These are phyloP conservation scores for Lissocephala sabroskyi DNA, from an alignment of 2,888 invertebrate genomes.

Conservation along the genomic window DNA sequence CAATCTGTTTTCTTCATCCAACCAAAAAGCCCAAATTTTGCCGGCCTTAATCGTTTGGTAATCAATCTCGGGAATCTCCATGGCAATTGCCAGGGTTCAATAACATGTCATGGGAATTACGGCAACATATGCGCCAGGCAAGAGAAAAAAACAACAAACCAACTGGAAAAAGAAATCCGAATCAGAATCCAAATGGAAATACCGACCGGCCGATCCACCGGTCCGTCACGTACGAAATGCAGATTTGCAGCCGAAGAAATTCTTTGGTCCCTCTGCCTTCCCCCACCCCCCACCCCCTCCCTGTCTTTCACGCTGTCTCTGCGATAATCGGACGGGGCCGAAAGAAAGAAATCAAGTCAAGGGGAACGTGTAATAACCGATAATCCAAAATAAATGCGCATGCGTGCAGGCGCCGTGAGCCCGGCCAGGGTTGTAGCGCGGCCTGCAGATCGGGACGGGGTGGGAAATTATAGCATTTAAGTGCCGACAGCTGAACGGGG, in stretches of 20 bases:
- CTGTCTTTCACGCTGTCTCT: too few relatives aligned
- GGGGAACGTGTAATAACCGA: conserved; percentile 55
- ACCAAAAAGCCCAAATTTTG: too few relatives aligned
- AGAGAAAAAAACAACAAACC: conserved; percentile 4
- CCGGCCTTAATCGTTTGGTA: too few relatives aligned
- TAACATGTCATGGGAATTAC: conserved; percentile 24
- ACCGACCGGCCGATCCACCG: conserved; percentile 1
- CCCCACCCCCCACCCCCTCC: too few relatives aligned
- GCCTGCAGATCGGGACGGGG: background rate
- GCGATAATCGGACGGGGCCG: conserved; percentile 46
- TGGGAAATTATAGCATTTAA: conserved; percentile 48
- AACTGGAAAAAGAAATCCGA: conserved; percentile 19
- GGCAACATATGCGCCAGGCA: conserved; percentile 15
- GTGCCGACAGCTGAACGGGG: conserved; percentile 20
- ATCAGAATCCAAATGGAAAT: too few relatives aligned
- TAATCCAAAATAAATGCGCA: conserved; percentile 60
- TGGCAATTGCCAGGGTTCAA: conserved; percentile 10
- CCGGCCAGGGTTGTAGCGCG: background rate
- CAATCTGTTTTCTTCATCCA: too few relatives aligned
- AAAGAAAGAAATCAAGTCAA: conserved; percentile 40
- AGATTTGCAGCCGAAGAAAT: conserved; percentile 21
- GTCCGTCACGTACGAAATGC: conserved; percentile 49
- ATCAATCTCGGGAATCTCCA: too few relatives aligned
- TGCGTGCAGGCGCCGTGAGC: conserved; percentile 38
- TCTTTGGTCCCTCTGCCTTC: too few relatives aligned